Evolutionary conservation across 2,113 vertebrate genomes (phyloP).

Genomic region (Syngnathus floridae): DNA sequence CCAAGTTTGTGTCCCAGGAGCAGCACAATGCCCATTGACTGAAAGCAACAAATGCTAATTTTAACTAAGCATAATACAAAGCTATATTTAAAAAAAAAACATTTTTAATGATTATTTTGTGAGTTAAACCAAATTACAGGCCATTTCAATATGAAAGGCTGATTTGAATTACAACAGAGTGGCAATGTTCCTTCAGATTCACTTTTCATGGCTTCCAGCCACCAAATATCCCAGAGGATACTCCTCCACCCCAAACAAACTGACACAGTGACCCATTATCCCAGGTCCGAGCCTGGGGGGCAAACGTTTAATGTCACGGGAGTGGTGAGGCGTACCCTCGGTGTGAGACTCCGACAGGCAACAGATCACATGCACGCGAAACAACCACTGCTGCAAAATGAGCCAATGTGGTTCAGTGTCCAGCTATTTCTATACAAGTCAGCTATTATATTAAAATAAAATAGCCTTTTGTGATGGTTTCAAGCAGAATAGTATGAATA

Average conservation of each 20-base stretch:
- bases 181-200: neutral
- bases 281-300: conserved; percentile 54
- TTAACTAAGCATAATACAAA: no score
- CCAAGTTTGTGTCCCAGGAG: no score
- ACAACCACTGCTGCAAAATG: conserved; percentile 50
- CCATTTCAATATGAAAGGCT: no score
- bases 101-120: no score
- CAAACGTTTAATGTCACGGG: conserved; percentile 44
- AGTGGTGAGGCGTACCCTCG: neutral
- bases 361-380: conserved; percentile 41
- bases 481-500: neutral
- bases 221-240: conserved; percentile 33
- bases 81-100: no score
- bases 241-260: conserved; percentile 46
- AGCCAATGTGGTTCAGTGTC: neutral
- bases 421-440: neutral
- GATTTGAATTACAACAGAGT: no score
- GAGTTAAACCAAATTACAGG: no score
- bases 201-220: conserved; percentile 29
- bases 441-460: neutral
- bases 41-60: neutral
- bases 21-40: no score
- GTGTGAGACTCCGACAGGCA: conserved; percentile 45
- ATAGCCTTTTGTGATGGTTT: neutral
- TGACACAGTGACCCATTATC: conserved; percentile 72